phyloP scores from a whole-genome alignment of 2,113 vertebrate genomes.

The Oreochromis niloticus region DNA sequence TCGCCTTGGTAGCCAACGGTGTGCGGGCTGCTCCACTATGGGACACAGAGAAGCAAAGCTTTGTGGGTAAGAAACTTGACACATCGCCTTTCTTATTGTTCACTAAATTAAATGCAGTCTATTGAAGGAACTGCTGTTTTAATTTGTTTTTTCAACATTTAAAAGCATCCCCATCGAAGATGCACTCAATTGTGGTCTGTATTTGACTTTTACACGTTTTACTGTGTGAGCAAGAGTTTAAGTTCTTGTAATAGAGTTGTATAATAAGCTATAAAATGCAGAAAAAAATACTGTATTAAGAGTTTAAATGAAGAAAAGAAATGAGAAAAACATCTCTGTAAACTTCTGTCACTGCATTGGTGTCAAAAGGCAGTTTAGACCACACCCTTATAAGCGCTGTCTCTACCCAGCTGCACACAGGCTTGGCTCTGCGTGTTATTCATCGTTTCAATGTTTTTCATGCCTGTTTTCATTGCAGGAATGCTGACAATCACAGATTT shows the following conservation, averaged over 20 bases:
- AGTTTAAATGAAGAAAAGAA: neutral
- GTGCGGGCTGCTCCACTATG: slow-evolving; percentile 95
- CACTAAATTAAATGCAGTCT: neutral
- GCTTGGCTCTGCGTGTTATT: neutral
- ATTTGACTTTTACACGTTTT: neutral
- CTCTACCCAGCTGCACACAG: neutral
- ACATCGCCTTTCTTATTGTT: neutral
- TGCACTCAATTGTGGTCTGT: neutral
- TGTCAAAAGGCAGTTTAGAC: neutral
- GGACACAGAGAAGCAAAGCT: slow-evolving; percentile 97
- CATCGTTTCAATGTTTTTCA: neutral
- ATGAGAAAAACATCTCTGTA: neutral
- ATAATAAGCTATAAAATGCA: slow-evolving; percentile 29
- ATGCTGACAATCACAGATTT: slow-evolving; percentile 99
- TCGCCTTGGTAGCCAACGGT: slow-evolving; percentile 94
- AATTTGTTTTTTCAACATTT: fast-evolving
- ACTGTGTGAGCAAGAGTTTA: neutral
- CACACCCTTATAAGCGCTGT: slow-evolving; percentile 3
- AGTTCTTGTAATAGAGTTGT: neutral
- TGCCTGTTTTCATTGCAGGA: slow-evolving; percentile 69
- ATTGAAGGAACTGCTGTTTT: neutral
- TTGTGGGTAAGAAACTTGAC: slow-evolving; percentile 84
- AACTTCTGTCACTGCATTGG: no score
- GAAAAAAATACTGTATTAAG: neutral
- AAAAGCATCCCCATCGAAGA: neutral